These are phyloP conservation scores for Agrochola lychnidis DNA, from an alignment of 2,888 invertebrate genomes.

Conservation along the genomic window DNA sequence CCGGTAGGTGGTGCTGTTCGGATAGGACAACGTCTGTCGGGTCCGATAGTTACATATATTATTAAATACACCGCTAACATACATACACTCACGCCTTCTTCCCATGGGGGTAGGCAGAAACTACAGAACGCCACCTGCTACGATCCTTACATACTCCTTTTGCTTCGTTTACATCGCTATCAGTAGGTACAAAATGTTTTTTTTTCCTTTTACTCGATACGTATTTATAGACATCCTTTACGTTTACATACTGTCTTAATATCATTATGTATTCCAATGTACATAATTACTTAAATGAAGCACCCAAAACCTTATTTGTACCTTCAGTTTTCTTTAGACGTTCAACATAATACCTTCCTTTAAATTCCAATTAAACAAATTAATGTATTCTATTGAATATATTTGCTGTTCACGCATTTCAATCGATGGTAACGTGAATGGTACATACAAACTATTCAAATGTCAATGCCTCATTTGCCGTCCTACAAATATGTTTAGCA, in stretches of 20 bases:
- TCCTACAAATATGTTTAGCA: constrained; percentile 1
- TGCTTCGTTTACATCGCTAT: not conserved
- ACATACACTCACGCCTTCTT: not conserved
- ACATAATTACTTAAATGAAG: constrained; percentile 4
- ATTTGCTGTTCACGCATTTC: constrained; percentile 13
- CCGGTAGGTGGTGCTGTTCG: too few relatives aligned
- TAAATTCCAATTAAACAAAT: constrained; percentile 35
- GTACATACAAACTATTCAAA: constrained; percentile 11
- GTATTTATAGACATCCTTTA: not conserved
- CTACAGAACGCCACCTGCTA: not conserved
- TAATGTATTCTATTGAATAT: constrained; percentile 20
- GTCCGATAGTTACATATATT: too few relatives aligned
- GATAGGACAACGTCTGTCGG: too few relatives aligned
- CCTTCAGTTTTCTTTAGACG: constrained; percentile 16
- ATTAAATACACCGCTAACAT: not conserved
- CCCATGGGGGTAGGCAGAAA: not conserved
- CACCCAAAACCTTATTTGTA: not conserved
- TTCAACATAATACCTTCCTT: constrained; percentile 7
- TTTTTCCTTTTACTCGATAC: not conserved
- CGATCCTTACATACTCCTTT: not conserved
- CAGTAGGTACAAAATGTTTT: not conserved
- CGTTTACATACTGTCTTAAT: not conserved
- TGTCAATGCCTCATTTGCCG: not conserved
- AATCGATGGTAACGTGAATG: constrained; percentile 8
- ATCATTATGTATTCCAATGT: not conserved